Evolutionary conservation across 2,797 vertebrate genomes (phyloP).

Genomic region (Sebastes hubbsi): DNA sequence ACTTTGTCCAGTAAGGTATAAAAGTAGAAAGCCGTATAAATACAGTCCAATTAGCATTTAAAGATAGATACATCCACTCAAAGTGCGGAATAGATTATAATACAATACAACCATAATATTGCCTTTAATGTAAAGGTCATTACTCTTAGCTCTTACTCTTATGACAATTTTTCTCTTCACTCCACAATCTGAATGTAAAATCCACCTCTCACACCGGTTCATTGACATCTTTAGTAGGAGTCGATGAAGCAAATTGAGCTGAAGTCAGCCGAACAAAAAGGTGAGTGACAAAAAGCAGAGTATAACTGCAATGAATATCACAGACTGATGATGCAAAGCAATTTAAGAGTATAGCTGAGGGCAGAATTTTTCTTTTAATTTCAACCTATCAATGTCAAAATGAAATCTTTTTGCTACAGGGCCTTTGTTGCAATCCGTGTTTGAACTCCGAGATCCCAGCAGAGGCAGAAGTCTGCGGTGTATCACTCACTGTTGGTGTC

Average conservation of each 20-base stretch:
- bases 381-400: slow-evolving; percentile 35
- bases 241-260: not conserved
- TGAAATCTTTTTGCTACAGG: slow-evolving; percentile 20
- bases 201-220: not conserved
- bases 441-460: slow-evolving; percentile 25
- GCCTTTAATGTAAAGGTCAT: not conserved
- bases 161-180: not conserved
- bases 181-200: not conserved
- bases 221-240: not conserved
- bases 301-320: slow-evolving; percentile 14
- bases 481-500: slow-evolving; percentile 16
- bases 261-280: not conserved
- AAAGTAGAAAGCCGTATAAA: no score
- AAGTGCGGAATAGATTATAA: not conserved
- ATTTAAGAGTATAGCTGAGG: slow-evolving; percentile 18
- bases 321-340: slow-evolving; percentile 9
- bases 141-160: not conserved
- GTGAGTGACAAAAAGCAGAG: slow-evolving; percentile 10
- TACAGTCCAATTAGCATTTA: not conserved
- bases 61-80: not conserved
- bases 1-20: not conserved
- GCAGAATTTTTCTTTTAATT: slow-evolving; percentile 19
- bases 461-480: not conserved
- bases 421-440: slow-evolving; percentile 11
- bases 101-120: not conserved